Percentiles rank a stretch among this genome's conserved stretches.
Evolutionary conservation across 2,888 invertebrate genomes (phyloP).

Genomic region (Pteria penguin): DNA sequence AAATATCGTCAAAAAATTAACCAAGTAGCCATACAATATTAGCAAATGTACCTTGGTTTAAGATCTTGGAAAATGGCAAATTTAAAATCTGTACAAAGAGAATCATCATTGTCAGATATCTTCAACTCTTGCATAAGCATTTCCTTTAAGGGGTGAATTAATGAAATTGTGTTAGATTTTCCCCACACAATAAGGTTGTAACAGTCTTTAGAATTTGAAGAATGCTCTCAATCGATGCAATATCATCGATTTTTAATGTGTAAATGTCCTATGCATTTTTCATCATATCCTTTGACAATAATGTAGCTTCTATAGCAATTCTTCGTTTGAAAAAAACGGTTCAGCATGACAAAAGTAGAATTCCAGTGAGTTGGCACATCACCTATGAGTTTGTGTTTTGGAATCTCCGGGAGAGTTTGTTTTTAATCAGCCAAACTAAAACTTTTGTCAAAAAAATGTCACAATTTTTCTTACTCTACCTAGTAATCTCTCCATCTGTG

Average conservation of each 20-base stretch:
- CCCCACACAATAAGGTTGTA: conserved; percentile 38
- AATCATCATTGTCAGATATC: background rate
- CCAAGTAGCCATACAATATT: too few relatives aligned
- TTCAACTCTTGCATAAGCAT: conserved; percentile 30
- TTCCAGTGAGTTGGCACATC: conserved; percentile 42
- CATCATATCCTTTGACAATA: conserved; percentile 18
- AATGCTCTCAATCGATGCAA: conserved; percentile 27
- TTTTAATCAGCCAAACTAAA: conserved; percentile 2
- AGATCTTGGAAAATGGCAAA: conserved; percentile 3
- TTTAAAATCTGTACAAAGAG: background rate
- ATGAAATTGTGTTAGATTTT: conserved; percentile 43
- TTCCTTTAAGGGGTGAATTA: conserved; percentile 43
- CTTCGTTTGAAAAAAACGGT: conserved; percentile 41
- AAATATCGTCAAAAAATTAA: too few relatives aligned
- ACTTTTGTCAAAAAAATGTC: conserved; percentile 31
- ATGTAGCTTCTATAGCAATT: conserved; percentile 26
- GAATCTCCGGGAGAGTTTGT: conserved; percentile 31
- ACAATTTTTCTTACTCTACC: conserved; percentile 30
- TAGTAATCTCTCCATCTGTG: conserved; percentile 16
- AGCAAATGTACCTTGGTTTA: conserved; percentile 2
- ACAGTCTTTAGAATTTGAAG: conserved; percentile 37
- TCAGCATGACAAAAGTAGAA: conserved; percentile 38
- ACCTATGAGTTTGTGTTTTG: conserved; percentile 26
- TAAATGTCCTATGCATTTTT: conserved; percentile 30
- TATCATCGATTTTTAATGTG: conserved; percentile 37